Evolutionary conservation across 1,140 invertebrate genomes (phyloP).

Genomic region (Chrysomallon squamiferum): DNA sequence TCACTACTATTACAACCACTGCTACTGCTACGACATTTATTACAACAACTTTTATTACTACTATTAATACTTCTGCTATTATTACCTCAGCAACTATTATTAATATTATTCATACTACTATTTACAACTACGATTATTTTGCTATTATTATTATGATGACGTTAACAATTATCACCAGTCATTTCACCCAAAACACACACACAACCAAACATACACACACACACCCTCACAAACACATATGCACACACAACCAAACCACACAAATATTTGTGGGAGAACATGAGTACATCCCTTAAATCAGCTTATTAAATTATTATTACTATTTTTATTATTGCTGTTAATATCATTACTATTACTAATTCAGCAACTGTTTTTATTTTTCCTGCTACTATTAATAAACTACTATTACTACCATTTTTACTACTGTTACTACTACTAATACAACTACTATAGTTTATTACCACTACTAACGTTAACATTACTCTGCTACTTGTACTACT

Average conservation of each 20-base stretch:
- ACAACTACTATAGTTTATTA: not conserved
- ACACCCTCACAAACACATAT: no score
- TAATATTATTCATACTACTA: not conserved
- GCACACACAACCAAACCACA: no score
- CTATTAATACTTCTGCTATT: not conserved
- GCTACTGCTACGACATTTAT: not conserved
- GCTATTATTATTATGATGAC: not conserved
- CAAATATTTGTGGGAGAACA: no score
- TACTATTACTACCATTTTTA: not conserved
- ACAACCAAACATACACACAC: no score
- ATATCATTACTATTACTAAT: not conserved
- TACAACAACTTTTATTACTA: not conserved
- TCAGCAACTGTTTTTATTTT: not conserved
- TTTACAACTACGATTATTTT: not conserved
- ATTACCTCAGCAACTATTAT: not conserved
- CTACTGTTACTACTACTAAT: not conserved
- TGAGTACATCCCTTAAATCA: no score
- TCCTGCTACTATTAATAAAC: not conserved
- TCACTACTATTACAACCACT: not conserved
- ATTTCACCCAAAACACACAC: not conserved
- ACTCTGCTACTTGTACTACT: not conserved
- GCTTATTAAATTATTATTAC: not conserved
- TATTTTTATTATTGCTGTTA: not conserved
- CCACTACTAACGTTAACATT: not conserved
- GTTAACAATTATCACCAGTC: not conserved